Evolutionary conservation across 1,140 invertebrate species (phyloP), one percentile per base, ranked within the genome.

Genomic region (Nautilus pompilius): DNA sequence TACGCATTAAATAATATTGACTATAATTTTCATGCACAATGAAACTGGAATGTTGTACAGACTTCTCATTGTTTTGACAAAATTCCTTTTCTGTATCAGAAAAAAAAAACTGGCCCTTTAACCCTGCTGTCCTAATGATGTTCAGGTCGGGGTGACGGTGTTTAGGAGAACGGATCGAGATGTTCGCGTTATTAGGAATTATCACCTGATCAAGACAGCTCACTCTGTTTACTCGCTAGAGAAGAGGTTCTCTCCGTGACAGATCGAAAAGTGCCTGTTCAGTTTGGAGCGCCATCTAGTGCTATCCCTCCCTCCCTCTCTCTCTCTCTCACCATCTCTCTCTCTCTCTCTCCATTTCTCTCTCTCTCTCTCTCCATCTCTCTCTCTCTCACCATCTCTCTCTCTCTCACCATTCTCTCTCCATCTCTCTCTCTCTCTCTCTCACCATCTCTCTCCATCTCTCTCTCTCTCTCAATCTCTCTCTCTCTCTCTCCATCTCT

Each of bases 401-500:
- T 33, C 26, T 36, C 34, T 34, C 29, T 36, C 36, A 5, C 51
- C 5, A 41, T 51, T 56, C 32, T 56, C 53, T 36, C 30, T 48
- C n/a, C 32, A 29, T 56, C 60, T 36, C n/a, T 30, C 48, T 29
- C 36, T 32, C 46, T 22, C 48, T 29, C 48, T 55, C 30, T 30
- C 46, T 54, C 29, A 51, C 32, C 36, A 17, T 51, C 28, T 51
- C 59, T 51, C 28, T 51, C 5, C 33, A 45, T 32, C 17, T 54
- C 49, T 54, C 36, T 36, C 15, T 53, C 34, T 53, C 60, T 55
- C 48, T 45, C 30, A 22, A 46, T 53, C 46, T 53, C 48, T 22
- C 26, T 15, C 60, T 1, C 17, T 55, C 45, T 29, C 46, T 53
- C 22, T 54, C 49, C 36, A 15, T 62, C 49, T 55, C 46, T 17